Percentiles rank a stretch among this genome's conserved stretches.
phyloP scores from a whole-genome alignment of 2,888 invertebrate species.

The Acrocyrtus sp. region DNA sequence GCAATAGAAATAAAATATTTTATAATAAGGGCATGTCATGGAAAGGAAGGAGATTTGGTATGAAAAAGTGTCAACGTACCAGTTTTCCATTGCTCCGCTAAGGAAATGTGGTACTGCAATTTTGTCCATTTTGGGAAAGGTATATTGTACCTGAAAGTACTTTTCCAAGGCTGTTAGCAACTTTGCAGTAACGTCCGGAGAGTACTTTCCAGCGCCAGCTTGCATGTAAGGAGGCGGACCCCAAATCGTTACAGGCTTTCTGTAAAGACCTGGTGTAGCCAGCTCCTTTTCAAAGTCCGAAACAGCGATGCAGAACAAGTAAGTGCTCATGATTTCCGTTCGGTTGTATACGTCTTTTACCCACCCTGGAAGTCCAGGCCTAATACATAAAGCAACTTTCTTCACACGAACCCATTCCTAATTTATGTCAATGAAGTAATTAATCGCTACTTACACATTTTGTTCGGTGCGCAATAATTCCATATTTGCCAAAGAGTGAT shows the following conservation, averaged over 20 bases:
- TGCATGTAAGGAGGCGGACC: conserved; percentile 57
- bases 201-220: conserved; percentile 40
- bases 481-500: conserved; percentile 50
- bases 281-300: conserved; percentile 47
- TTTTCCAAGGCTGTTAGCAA: conserved; percentile 44
- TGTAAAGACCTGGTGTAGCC: conserved; percentile 15
- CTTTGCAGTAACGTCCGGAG: conserved; percentile 53
- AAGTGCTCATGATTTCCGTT: conserved; percentile 47
- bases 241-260: conserved; percentile 51
- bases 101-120: conserved; percentile 45
- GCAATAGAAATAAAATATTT: background rate
- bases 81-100: conserved; percentile 52
- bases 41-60: too few relatives aligned
- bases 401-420: background rate
- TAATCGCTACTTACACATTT: background rate
- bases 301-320: conserved; percentile 55
- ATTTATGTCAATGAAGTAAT: background rate
- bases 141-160: conserved; percentile 37
- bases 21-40: too few relatives aligned
- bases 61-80: too few relatives aligned
- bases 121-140: conserved; percentile 59
- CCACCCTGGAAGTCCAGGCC: conserved; percentile 49
- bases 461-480: conserved; percentile 21
- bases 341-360: conserved; percentile 44
- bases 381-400: background rate